Percentiles rank a stretch among this genome's conserved stretches.
Conservation (phyloP, 2,888 invertebrate genomes). For the Phortica magna region DNA sequence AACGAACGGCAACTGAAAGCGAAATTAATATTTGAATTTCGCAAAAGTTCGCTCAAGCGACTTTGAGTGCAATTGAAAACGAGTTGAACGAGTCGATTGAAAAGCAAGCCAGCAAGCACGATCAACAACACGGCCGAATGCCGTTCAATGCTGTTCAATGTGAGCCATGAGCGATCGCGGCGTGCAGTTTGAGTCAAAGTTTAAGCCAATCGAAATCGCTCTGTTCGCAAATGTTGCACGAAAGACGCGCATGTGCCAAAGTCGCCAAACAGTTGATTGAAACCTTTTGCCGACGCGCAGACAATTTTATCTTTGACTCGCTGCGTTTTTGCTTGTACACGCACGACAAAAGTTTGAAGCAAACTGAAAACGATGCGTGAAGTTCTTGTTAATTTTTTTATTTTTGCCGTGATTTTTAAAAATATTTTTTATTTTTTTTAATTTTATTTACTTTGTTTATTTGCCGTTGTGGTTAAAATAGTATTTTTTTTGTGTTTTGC, state of each 20-base stretch:
- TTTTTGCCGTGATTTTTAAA: slow-evolving; percentile 57
- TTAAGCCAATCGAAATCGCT: slow-evolving; percentile 20
- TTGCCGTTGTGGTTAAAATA: slow-evolving; percentile 36
- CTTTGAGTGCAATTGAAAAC: slow-evolving; percentile 28
- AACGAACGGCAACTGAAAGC: slow-evolving; percentile 74
- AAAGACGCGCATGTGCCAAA: slow-evolving; percentile 25
- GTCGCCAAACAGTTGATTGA: background rate
- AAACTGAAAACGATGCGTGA: slow-evolving; percentile 62
- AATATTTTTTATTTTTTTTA: slow-evolving; percentile 32
- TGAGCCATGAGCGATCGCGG: background rate
- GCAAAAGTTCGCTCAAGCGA: background rate
- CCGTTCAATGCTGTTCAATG: background rate
- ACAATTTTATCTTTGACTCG: slow-evolving; percentile 43
- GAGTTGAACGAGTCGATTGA: slow-evolving; percentile 27
- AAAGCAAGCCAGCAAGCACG: slow-evolving; percentile 3
- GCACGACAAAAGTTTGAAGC: slow-evolving; percentile 28
- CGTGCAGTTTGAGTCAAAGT: background rate
- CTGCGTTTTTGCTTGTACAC: slow-evolving; percentile 27
- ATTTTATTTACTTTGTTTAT: slow-evolving; percentile 39
- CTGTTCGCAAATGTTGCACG: slow-evolving; percentile 14
- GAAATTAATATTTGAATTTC: slow-evolving; percentile 55
- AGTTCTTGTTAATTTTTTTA: slow-evolving; percentile 38
- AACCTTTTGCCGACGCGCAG: slow-evolving; percentile 2
- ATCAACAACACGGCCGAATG: slow-evolving; percentile 23
- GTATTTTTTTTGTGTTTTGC: slow-evolving; percentile 45